Evolutionary conservation across 2,113 vertebrate genomes (phyloP), one percentile per base, ranked within the genome.

Genomic region (Pteruthius melanotis): DNA sequence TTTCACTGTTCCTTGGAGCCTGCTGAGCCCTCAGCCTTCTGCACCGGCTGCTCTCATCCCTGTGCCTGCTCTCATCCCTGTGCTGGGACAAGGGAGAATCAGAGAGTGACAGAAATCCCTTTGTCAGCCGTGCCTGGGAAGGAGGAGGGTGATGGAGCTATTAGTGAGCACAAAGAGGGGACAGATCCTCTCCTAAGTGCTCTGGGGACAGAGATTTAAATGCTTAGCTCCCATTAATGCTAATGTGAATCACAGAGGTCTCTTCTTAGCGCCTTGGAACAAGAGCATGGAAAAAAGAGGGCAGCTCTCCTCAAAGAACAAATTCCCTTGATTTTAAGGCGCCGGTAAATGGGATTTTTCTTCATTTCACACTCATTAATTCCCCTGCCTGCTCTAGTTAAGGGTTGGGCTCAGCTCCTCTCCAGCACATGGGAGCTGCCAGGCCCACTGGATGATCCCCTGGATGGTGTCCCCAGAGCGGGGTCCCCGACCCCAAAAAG

Each of bases 91-190:
- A 53, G 78, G 76, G 54, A 53, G 66, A 47, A 12, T 10, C 37
- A 47, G 11, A 59, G 90, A 49, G 91, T 22, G 80, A 92, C 94
- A 95, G 94, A 91, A 94, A 92, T 84, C 11, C 72, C 95, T 89
- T 96, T 96, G 95, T 93, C 72, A 93, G 89, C 68, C 5, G 2
- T n/a, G 88, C 85, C 86, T 64, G 93, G 93, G 91, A 84, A 89
- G 95, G 70, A 89, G 68, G 90, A 89, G 68, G 90, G 93, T 79
- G n/a, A 23, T 57, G 35, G 88, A 93, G 87, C 95, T 63, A 13
- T 93, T 70, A 87, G 42, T 0, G 13, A 93, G 83, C 89, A 86
- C 95, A 87, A 93, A 93, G 81, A 74, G 26, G 27, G 91, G 80
- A 81, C 9, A 61, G 72, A 89, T 92, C 40, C 89, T 47, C 94